These are phyloP conservation scores for Drosophila bunnanda DNA, from an alignment of 2,888 invertebrate genomes.

Conservation along the genomic window DNA sequence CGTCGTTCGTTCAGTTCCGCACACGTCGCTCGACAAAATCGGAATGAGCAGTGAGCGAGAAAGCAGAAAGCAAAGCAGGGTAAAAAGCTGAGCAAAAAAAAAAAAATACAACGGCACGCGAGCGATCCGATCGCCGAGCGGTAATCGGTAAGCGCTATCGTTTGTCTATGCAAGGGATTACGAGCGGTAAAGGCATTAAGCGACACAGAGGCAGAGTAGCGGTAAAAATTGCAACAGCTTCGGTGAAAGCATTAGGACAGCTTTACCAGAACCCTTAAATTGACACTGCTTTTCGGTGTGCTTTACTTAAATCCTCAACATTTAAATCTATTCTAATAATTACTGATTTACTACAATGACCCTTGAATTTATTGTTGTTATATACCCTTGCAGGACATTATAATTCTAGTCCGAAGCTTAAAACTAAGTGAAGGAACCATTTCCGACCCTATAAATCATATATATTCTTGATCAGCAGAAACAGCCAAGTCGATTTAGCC, in stretches of 20 bases:
- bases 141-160: slow-evolving; percentile 3
- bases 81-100: slow-evolving; percentile 26
- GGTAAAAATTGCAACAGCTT: slow-evolving; percentile 8
- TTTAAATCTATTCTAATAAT: background rate
- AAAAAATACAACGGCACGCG: slow-evolving; percentile 45
- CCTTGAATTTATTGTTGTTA: background rate
- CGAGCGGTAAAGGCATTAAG: background rate
- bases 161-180: slow-evolving; percentile 16
- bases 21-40: slow-evolving; percentile 71
- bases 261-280: background rate
- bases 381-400: too few species aligned
- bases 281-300: background rate
- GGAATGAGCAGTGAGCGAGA: slow-evolving; percentile 76
- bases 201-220: background rate
- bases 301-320: background rate
- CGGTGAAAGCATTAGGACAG: background rate
- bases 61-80: slow-evolving; percentile 25
- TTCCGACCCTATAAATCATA: too few species aligned
- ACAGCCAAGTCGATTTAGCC: too few species aligned
- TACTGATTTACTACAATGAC: too few species aligned
- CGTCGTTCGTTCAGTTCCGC: slow-evolving; percentile 49
- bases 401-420: too few species aligned
- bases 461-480: too few species aligned
- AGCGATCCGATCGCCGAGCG: slow-evolving; percentile 42
- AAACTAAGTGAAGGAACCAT: too few species aligned